These are phyloP conservation scores for Nyctereutes procyonoides DNA, from an alignment of 2,113 vertebrate genomes.

Conservation along the genomic window DNA sequence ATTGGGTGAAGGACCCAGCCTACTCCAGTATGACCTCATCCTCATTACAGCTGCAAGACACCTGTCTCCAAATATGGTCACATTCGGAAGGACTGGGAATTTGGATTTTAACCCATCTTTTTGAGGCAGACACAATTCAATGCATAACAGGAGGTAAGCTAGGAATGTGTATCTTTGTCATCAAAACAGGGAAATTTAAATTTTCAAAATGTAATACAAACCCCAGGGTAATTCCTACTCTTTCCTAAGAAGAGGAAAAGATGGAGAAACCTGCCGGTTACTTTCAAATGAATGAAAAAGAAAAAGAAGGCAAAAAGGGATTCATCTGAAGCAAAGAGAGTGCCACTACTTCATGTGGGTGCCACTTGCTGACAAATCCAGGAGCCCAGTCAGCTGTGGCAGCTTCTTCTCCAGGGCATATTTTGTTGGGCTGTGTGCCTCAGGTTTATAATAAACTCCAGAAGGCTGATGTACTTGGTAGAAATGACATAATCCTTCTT, in stretches of 20 bases:
- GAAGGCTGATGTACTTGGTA: neutral
- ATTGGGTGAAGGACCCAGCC: neutral
- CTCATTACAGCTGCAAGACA: neutral
- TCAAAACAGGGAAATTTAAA: neutral
- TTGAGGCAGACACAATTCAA: neutral
- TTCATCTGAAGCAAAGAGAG: neutral
- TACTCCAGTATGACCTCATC: neutral
- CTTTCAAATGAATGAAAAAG: neutral
- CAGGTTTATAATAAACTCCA: neutral
- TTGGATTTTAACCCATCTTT: neutral
- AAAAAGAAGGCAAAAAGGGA: neutral
- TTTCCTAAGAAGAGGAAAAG: conserved; percentile 17
- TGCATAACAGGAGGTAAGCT: neutral
- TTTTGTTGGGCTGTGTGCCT: neutral
- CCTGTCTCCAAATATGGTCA: neutral
- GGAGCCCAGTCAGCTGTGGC: neutral
- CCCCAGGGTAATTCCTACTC: neutral
- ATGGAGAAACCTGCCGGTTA: neutral
- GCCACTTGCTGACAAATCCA: neutral
- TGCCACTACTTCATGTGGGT: accelerated
- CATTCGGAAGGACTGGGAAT: neutral
- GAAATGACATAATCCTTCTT: neutral
- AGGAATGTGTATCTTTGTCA: neutral
- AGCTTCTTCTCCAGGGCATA: neutral
- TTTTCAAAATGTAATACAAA: neutral